Base-by-base conservation (phyloP, 2,113 vertebrate species). In the Daubentonia madagascariensis region DNA sequence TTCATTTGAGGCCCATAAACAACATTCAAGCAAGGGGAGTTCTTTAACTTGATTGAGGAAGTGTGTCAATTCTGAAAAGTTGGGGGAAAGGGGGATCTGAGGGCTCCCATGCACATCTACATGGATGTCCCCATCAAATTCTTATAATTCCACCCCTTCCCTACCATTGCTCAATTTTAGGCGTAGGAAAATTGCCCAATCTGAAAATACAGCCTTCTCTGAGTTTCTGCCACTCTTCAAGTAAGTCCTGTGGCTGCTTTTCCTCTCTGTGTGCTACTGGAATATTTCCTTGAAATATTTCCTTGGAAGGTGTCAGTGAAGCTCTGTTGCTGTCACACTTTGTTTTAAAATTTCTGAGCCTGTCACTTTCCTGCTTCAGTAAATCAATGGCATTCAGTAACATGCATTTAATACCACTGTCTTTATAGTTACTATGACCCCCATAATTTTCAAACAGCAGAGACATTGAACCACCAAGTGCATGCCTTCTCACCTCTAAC, bases 1-100 rank as follows among this genome's bases (percentile, higher is more conserved):
- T 45, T 75, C 8, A 35, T 61, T n/a, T 75, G 54, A 61, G 37
- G 3, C 6, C 17, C 48, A 11, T 40, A 12, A 40, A 32, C 25
- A 61, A 61, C 45, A 30, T 48, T 25, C 12, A 89, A 72, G 52
- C 18, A 35, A 73, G 20, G 43, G 11, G 2, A 59, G 4, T 57
- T 18, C 22, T 25, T 75, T 4, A 45, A n/a, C 13, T 37, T 65
- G 28, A 48, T 37, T 65, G 28, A 48, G 43, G 2, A 45, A 25
- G 37, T 6, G 57, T 10, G 18, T 45, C 14, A 30, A n/a, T 2
- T 35, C 59, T 45, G 12, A 2, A 32, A 11, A 4, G 4, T 6
- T 75, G 9, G 50, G 18, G 3, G 14, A 22, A 4, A 5, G 50
- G 18, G 3, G 14, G 14, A 4, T 18, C 1, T 25, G 30, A 16